Evolutionary conservation across 1,140 invertebrate species (phyloP), one percentile per base, ranked within the genome.

Genomic region (Papilio glaucus): DNA sequence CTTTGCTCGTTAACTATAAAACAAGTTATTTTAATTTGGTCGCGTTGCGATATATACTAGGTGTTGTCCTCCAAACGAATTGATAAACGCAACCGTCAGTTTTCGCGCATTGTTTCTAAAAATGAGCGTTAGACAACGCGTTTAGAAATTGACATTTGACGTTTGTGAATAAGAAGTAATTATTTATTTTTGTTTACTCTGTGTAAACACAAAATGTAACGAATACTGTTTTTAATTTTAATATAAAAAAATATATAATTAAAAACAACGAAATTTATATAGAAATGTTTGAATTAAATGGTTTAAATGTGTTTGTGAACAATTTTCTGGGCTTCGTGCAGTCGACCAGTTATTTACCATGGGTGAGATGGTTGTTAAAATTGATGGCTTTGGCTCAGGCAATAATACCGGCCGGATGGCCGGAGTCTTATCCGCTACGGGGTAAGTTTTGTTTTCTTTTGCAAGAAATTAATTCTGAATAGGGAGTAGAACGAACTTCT

Each of bases 401-500:
- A 0, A 74, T 89, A 13, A 45, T 72, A 1, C 82, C 84, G 0
- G 76, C 79, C 8, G 85, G 79, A 15, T 89, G 87, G 87, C 86
- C 87, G 0, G 42, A 65, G 1, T 79, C 82, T 24, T 85, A 85
- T 45, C 41, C 76, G n/a, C 68, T 86, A 39, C 75, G 71, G 77
- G 83, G 87, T 87, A 80, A 71, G 21, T 72, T 15, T 6, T 21
- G 4, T 4, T 39, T 21, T 49, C n/a, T 10, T 21, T 41, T 45
- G 10, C 4, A 29, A 60, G 7, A 15, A n/a, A 26, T 29, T 45
- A 3, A 33, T 33, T 6, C 6, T 33, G 6, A 33, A 33, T 6
- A 33, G 33, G 7, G 7, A 45, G 0, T 63, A 60, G 39, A 71
- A 67, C 3, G n/a, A 53, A 0, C 10, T 42, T 21, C 29, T 18